Evolutionary conservation across 2,113 vertebrate genomes (phyloP).

Genomic region (Hyla sarda): DNA sequence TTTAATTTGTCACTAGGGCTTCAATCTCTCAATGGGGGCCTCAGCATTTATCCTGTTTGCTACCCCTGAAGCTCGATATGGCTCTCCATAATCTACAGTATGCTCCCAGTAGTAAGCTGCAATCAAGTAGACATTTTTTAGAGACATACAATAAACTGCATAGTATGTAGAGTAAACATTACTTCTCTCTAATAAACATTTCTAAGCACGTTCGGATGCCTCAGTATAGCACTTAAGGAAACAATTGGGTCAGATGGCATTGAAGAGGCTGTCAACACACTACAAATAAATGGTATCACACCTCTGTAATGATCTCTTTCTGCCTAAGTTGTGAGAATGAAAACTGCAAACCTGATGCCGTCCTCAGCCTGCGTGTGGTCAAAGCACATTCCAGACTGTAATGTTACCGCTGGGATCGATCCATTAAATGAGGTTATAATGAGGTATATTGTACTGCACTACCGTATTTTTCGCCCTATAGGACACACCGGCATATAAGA

Average conservation of each 20-base stretch:
- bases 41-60: no score
- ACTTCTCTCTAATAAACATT: not conserved
- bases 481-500: no score
- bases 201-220: not conserved
- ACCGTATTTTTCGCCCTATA: no score
- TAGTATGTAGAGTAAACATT: not conserved
- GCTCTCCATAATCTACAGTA: not conserved
- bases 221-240: slow-evolving; percentile 6
- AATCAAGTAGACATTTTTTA: not conserved
- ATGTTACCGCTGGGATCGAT: not conserved
- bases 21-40: no score
- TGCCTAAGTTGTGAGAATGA: slow-evolving; percentile 21
- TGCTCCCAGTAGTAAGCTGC: not conserved
- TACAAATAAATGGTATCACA: slow-evolving; percentile 36
- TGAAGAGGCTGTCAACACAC: not conserved
- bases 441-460: not conserved
- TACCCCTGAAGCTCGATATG: not conserved
- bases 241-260: slow-evolving; percentile 21
- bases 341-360: slow-evolving; percentile 48
- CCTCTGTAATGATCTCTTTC: not conserved
- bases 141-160: not conserved
- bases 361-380: slow-evolving; percentile 4
- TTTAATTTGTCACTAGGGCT: no score
- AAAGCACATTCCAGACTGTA: not conserved
- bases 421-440: not conserved